Evolutionary conservation across 2,888 invertebrate species (phyloP).

Genomic region (Drosophila siamana): DNA sequence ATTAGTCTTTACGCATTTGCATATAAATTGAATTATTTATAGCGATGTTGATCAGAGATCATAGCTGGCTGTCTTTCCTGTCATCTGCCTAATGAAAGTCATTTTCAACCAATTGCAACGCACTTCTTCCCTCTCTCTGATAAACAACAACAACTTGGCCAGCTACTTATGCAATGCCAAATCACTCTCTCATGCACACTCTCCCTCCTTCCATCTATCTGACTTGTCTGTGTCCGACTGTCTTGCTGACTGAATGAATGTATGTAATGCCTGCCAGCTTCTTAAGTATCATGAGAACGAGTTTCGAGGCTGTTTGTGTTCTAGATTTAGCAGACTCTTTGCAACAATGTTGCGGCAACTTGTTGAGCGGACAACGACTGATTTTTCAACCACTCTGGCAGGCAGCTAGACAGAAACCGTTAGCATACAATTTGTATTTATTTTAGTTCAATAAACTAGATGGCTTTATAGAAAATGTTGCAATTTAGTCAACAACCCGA

Average conservation of each 20-base stretch:
- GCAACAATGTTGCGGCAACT: constrained; percentile 76
- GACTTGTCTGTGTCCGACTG: background rate
- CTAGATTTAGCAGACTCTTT: constrained; percentile 56
- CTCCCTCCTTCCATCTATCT: background rate
- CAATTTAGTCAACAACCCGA: constrained; percentile 45
- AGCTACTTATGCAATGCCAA: constrained; percentile 41
- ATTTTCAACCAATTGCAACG: constrained; percentile 25
- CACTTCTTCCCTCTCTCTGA: too few species aligned
- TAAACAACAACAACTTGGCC: constrained; percentile 21
- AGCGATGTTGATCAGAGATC: background rate
- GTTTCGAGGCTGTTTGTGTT: constrained; percentile 63
- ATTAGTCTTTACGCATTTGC: background rate
- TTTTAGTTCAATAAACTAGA: constrained; percentile 69
- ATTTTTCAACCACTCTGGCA: constrained; percentile 22
- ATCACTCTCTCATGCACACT: constrained; percentile 31
- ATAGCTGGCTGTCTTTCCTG: background rate
- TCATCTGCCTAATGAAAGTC: constrained; percentile 30
- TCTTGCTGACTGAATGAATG: background rate
- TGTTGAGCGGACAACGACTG: constrained; percentile 45
- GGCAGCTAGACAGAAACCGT: constrained; percentile 30
- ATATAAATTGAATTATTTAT: background rate
- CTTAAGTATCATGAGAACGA: constrained; percentile 34
- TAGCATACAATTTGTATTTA: constrained; percentile 60
- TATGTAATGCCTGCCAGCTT: constrained; percentile 22
- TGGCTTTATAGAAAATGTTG: constrained; percentile 64